phyloP scores from a whole-genome alignment of 2,797 vertebrate species.

The Malacoraja senta region DNA sequence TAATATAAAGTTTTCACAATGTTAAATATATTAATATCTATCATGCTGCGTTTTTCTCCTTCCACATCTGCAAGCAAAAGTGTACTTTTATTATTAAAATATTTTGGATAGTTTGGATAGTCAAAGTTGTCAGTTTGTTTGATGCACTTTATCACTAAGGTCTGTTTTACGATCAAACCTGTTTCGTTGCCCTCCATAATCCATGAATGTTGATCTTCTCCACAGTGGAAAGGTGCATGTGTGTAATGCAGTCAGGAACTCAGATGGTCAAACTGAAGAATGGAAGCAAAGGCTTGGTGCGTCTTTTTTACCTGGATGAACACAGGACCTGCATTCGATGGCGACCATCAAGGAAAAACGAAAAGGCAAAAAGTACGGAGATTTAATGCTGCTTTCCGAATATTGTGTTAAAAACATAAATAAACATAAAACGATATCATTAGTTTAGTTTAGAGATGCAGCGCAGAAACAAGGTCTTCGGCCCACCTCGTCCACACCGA shows the following conservation, averaged over 20 bases:
- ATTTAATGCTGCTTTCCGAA: background rate
- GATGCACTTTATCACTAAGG: too few relatives aligned
- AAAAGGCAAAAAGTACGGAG: slow-evolving; percentile 94
- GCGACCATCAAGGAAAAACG: slow-evolving; percentile 92
- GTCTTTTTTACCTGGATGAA: slow-evolving; percentile 97
- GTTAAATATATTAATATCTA: too few relatives aligned
- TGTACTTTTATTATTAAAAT: background rate
- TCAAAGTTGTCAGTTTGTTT: background rate
- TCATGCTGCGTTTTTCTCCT: too few relatives aligned
- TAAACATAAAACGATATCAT: background rate
- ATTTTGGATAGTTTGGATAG: background rate
- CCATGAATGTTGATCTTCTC: background rate
- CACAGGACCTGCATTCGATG: slow-evolving; percentile 92
- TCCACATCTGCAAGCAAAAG: background rate
- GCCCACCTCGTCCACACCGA: too few relatives aligned
- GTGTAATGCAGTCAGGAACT: slow-evolving; percentile 96
- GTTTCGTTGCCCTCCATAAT: background rate
- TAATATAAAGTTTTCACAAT: background rate
- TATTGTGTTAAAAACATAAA: background rate
- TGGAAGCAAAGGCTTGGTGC: slow-evolving; percentile 84
- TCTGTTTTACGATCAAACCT: background rate
- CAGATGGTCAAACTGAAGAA: slow-evolving; percentile 98
- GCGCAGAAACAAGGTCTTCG: too few relatives aligned
- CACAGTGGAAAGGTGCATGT: slow-evolving; percentile 98
- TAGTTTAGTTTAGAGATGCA: too few relatives aligned